phyloP scores from a whole-genome alignment of 2,113 vertebrate genomes.

The Charadrius vociferus region DNA sequence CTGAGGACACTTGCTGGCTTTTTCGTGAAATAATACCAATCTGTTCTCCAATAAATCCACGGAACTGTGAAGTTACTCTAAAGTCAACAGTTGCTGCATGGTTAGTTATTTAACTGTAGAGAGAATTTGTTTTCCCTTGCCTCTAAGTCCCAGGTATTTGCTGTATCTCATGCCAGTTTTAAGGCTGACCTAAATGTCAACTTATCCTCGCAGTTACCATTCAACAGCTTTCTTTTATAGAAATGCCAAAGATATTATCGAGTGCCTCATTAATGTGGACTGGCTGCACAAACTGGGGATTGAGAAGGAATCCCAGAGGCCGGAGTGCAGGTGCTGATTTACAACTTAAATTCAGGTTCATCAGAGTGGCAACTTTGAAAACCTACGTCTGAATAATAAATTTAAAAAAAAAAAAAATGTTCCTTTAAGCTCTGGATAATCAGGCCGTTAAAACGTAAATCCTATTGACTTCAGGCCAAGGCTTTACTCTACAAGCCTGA shows the following conservation, averaged over 20 bases:
- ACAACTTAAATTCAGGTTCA: slow-evolving; percentile 26
- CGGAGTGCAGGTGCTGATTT: slow-evolving; percentile 59
- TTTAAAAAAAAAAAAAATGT: background rate
- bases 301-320: slow-evolving; percentile 43
- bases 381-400: slow-evolving; percentile 43
- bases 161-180: slow-evolving; percentile 61
- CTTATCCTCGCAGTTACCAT: slow-evolving; percentile 51
- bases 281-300: slow-evolving; percentile 50
- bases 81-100: slow-evolving; percentile 59
- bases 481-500: background rate
- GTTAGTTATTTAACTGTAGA: slow-evolving; percentile 60
- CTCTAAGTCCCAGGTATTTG: slow-evolving; percentile 62
- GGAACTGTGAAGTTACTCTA: slow-evolving; percentile 56
- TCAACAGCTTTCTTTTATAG: slow-evolving; percentile 66
- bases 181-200: slow-evolving; percentile 65
- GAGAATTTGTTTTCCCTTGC: slow-evolving; percentile 65
- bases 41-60: slow-evolving; percentile 48
- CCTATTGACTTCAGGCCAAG: background rate
- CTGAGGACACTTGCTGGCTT: background rate
- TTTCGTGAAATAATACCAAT: slow-evolving; percentile 43
- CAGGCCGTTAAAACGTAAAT: slow-evolving; percentile 51
- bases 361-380: slow-evolving; percentile 35
- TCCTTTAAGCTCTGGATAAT: slow-evolving; percentile 49
- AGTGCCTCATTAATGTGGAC: slow-evolving; percentile 50
- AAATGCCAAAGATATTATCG: slow-evolving; percentile 65